Conservation (phyloP, 1,140 invertebrate species). For the Drosophila pachea region DNA sequence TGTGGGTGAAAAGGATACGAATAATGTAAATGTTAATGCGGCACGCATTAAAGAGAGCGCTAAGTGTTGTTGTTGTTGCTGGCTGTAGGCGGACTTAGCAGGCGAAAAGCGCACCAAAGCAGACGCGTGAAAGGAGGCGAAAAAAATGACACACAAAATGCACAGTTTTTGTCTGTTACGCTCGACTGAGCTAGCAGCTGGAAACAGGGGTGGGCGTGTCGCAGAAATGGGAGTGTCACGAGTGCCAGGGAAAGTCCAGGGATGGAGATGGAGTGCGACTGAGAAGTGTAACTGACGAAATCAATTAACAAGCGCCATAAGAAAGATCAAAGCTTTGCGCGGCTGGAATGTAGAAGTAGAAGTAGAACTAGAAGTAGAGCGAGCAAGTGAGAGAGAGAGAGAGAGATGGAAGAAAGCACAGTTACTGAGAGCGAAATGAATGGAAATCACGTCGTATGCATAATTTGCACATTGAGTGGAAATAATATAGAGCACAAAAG, state of each 20-base stretch:
- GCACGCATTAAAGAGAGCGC: constrained; percentile 23
- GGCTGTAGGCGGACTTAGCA: neutral
- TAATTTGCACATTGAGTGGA: constrained; percentile 37
- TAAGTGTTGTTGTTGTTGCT: neutral
- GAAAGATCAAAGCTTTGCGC: constrained; percentile 54
- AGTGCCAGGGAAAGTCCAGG: neutral
- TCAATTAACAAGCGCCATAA: constrained; percentile 48
- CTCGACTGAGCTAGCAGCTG: constrained; percentile 21
- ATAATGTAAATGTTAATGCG: constrained; percentile 20
- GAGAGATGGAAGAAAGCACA: neutral
- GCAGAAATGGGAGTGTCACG: constrained; percentile 12
- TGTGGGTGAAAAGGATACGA: constrained; percentile 37
- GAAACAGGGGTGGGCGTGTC: constrained; percentile 1
- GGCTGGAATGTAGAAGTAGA: constrained; percentile 28
- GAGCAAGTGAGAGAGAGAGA: constrained; percentile 1
- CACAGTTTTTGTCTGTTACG: constrained; percentile 47
- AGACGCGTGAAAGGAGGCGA: constrained; percentile 4
- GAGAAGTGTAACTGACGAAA: constrained; percentile 23
- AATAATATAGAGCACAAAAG: constrained; percentile 21
- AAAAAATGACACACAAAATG: constrained; percentile 38
- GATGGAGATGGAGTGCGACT: neutral
- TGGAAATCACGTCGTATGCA: constrained; percentile 45
- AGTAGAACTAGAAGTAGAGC: constrained; percentile 33
- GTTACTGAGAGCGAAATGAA: constrained; percentile 5
- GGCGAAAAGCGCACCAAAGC: constrained; percentile 23